Percentiles rank a stretch among this genome's conserved stretches.
Evolutionary conservation across 2,113 vertebrate genomes (phyloP).

Genomic region (Neogobius melanostomus): DNA sequence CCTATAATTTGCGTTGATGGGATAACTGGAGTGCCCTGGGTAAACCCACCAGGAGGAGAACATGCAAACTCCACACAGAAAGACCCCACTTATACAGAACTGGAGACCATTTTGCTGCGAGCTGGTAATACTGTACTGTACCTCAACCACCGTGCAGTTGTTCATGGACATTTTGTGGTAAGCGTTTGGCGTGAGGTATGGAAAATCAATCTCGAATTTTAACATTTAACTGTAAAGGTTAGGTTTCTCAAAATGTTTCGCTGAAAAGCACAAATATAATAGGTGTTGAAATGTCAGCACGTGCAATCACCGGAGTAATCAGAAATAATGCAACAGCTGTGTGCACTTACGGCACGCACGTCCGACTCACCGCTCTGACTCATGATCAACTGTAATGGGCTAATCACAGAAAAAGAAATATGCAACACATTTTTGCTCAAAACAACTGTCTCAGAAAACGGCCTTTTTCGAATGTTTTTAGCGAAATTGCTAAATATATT

Average conservation of each 20-base stretch:
- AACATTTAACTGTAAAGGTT: background rate
- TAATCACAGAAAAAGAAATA: constrained; percentile 11
- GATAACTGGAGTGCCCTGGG: too few relatives aligned
- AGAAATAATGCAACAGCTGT: background rate
- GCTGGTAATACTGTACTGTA: too few relatives aligned
- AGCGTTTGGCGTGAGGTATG: background rate
- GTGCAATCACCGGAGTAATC: background rate
- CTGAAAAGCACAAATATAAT: background rate
- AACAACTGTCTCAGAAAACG: background rate
- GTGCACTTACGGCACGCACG: background rate
- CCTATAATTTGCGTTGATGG: too few relatives aligned
- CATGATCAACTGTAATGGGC: background rate
- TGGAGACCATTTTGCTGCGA: too few relatives aligned
- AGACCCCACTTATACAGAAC: too few relatives aligned
- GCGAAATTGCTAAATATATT: background rate
- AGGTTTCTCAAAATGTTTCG: background rate
- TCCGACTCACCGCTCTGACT: constrained; percentile 11
- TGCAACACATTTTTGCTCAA: background rate
- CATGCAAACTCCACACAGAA: too few relatives aligned
- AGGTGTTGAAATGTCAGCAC: background rate
- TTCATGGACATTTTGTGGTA: constrained; percentile 5
- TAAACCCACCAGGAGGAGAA: too few relatives aligned
- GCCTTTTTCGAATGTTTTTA: background rate
- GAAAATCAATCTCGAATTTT: background rate
- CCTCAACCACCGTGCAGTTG: too few relatives aligned